Conservation (phyloP, 2,888 invertebrate species). For the Drosophila phalerata region DNA sequence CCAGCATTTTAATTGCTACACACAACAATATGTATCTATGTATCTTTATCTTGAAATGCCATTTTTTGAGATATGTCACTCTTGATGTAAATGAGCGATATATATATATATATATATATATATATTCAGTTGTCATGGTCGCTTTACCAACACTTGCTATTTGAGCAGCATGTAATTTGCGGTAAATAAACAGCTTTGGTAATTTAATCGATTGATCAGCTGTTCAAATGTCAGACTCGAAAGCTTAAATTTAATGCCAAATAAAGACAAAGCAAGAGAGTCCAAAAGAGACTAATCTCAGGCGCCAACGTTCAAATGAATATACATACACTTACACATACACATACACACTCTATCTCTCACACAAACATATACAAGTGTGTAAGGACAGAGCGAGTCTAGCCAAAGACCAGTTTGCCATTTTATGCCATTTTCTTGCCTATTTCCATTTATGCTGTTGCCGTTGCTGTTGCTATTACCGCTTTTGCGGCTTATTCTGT, state of each 20-base stretch:
- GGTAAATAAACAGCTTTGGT: conserved; percentile 53
- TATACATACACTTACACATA: background rate
- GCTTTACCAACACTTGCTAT: conserved; percentile 22
- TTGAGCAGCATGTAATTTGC: conserved; percentile 46
- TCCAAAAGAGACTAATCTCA: conserved; percentile 40
- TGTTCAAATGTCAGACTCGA: conserved; percentile 44
- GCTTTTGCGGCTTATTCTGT: conserved; percentile 61
- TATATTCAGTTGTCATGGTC: conserved; percentile 37
- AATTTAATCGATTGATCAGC: conserved; percentile 59
- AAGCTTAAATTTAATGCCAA: conserved; percentile 55
- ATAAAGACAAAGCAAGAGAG: conserved; percentile 53
- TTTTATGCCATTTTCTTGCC: conserved; percentile 53
- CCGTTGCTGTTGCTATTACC: conserved; percentile 23
- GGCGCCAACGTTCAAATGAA: conserved; percentile 31
- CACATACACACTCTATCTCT: background rate
- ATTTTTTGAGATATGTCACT: too few relatives aligned
- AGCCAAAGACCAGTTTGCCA: conserved; percentile 51
- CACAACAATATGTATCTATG: too few relatives aligned
- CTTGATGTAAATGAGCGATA: too few relatives aligned
- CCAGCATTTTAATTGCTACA: conserved; percentile 6
- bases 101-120: too few relatives aligned
- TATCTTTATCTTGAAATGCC: too few relatives aligned
- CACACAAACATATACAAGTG: background rate
- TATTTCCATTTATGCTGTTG: conserved; percentile 56
- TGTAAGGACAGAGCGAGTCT: conserved; percentile 26